Percentiles rank a stretch among this genome's conserved stretches.
Conservation (phyloP, 2,113 vertebrate species). For the Oriolus oriolus region DNA sequence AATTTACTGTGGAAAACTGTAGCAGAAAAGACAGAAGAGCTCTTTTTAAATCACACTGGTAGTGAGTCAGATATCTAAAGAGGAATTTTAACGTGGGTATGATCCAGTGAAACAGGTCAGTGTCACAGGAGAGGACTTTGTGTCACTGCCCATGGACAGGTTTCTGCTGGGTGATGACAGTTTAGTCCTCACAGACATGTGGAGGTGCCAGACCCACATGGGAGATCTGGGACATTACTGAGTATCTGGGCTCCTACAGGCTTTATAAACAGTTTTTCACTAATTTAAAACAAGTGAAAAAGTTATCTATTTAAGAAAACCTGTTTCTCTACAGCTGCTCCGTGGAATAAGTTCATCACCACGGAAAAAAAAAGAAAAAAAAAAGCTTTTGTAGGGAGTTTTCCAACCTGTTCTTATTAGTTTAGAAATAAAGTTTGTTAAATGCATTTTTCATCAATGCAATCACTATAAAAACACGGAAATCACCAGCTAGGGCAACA, state of each 20-base stretch:
- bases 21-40: neutral
- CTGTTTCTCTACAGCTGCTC: neutral
- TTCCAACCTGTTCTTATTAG: neutral
- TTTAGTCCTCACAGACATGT: neutral
- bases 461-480: constrained; percentile 27
- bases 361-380: neutral
- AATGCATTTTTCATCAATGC: constrained; percentile 58
- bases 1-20: neutral
- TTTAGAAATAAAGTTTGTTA: neutral
- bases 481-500: neutral
- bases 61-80: neutral
- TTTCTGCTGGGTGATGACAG: neutral
- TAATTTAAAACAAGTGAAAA: neutral
- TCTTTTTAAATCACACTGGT: neutral
- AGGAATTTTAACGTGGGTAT: neutral
- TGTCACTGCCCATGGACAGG: neutral
- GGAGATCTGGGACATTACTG: neutral
- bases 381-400: neutral
- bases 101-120: neutral
- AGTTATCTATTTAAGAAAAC: neutral
- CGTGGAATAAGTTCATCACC: neutral
- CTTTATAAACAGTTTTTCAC: neutral
- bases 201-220: neutral
- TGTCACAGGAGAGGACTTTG: neutral
- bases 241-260: neutral